Base-by-base conservation (phyloP, 1,140 invertebrate species). In the Diploscapter pachys region DNA sequence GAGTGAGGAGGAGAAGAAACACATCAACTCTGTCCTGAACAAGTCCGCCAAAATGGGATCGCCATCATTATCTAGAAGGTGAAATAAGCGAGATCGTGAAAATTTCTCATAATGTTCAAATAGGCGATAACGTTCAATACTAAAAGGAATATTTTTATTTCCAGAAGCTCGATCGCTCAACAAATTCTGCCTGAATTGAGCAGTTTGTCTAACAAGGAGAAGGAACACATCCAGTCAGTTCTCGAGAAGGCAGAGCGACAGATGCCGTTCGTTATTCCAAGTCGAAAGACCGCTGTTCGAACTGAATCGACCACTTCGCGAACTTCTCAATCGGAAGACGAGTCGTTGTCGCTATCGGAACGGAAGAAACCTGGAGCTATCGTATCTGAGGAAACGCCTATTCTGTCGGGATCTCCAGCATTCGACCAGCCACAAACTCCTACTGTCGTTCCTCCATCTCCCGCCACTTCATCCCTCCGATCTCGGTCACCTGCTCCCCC, bases 31-130 rank as follows among this genome's bases (percentile, higher is more conserved):
- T 53, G 77, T 78, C 6, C 62, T 78, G 5, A 11, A 76, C 51
- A 56, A 67, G 9, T 63, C 76, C 4, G 72, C 51, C 9, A 72
- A 71, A 59, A 68, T 71, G n/a, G 49, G 50, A n/a, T 72, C 74
- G 9, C 77, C 77, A 13, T 51, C 55, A 9, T 48, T 64, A 8
- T 78, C 77, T 4, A 78, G 77, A 78, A 78, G 77, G 77, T 78
- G 54, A 3, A 11, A 49, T 65, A 5, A 4, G 50, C 49, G 54
- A 50, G 52, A 8, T 31, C 4, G n/a, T 11, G 6, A 6, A 52
- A 2, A 49, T 5, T 6, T 53, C n/a, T n/a, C 11, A 68, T 5
- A 68, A 68, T 48, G 6, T 13, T 51, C 8, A 68, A 52, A 49
- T 68, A 9, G 57, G 13, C 57, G 57, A 13, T 59, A 59, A 9